Base-by-base conservation (phyloP, 2,888 invertebrate species). In the Taphrorychus bicolor region DNA sequence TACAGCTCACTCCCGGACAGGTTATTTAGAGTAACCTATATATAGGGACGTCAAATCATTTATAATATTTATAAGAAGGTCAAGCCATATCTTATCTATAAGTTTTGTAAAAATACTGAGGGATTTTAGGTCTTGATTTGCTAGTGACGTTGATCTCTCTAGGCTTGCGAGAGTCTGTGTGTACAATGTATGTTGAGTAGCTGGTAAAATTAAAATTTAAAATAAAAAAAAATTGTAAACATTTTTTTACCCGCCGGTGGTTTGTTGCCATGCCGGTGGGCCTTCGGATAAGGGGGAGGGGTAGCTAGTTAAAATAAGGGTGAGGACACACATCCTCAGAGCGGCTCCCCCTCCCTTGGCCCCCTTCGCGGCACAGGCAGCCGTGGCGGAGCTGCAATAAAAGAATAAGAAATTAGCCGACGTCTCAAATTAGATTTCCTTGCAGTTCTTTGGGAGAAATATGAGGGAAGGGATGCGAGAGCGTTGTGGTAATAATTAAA, bases 281-380 rank as follows among this genome's bases (percentile, higher is more conserved):
- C 14, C 14, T 32, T 45, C 45, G 45, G 14, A 16, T 2, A 45
- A 61, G 59, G 45, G 67, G 70, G 69, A 64, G 73, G 71, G 74
- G 73, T 67, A 71, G 71, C 72, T 74, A 76, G 75, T 76, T 76
- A 76, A 77, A 78, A 77, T 76, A 78, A 76, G 76, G 77, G 77
- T 75, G 75, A 76, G 73, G 73, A 76, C 74, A 75, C 73, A 75
- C 74, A 75, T 56, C 64, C 66, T 54, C 59, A 19, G 56, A 66
- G 58, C 62, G 58, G 48, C 63, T 18, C 56, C n/a, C 59, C 54
- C 54, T 54, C 69, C 58, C 54, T 24, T n/a, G n/a, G n/a, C 19
- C 64, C 68, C 70, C 69, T 61, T 69, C 45, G 62, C 56, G 59
- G 45, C 69, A 49, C 71, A 52, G 64, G 49, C 51, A 48, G 62